Conservation (phyloP, 2,797 vertebrate genomes). For the Atherinosoma microstoma region DNA sequence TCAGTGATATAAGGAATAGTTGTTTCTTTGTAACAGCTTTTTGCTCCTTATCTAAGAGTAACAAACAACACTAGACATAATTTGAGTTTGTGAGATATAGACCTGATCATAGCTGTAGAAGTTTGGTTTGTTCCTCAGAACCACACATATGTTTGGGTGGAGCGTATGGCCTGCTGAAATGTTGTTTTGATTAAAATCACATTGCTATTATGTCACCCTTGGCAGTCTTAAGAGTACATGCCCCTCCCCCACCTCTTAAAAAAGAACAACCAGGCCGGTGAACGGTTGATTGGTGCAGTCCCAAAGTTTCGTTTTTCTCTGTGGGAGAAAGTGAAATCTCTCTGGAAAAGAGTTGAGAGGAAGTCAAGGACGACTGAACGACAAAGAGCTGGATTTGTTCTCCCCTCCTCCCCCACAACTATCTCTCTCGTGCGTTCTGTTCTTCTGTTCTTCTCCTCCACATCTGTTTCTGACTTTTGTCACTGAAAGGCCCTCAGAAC, state of each 20-base stretch:
- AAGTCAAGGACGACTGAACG: slow-evolving; percentile 71
- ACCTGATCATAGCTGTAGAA: slow-evolving; percentile 29
- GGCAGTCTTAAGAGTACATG: slow-evolving; percentile 63
- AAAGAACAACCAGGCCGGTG: slow-evolving; percentile 53
- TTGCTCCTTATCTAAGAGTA: slow-evolving; percentile 7
- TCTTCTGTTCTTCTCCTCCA: slow-evolving; percentile 46
- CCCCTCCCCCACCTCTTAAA: slow-evolving; percentile 69
- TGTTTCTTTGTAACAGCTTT: slow-evolving; percentile 7
- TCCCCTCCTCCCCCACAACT: slow-evolving; percentile 65
- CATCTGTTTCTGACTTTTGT: slow-evolving; percentile 73
- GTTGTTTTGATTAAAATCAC: slow-evolving; percentile 86
- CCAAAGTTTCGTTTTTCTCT: slow-evolving; percentile 50
- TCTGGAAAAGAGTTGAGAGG: slow-evolving; percentile 48
- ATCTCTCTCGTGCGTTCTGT: slow-evolving; percentile 21
- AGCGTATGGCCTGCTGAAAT: slow-evolving; percentile 69
- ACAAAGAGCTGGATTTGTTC: slow-evolving; percentile 72
- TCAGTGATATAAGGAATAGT: slow-evolving; percentile 16
- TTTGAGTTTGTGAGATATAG: slow-evolving; percentile 10
- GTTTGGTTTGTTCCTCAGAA: slow-evolving; percentile 42
- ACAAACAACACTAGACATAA: not conserved
- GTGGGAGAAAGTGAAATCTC: slow-evolving; percentile 61
- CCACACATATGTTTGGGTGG: slow-evolving; percentile 59
- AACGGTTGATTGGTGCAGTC: slow-evolving; percentile 46
- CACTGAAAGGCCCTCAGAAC: slow-evolving; percentile 30
- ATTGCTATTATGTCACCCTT: slow-evolving; percentile 82